Evolutionary conservation across 2,888 invertebrate genomes (phyloP).

Genomic region (Therioaphis trifolii): DNA sequence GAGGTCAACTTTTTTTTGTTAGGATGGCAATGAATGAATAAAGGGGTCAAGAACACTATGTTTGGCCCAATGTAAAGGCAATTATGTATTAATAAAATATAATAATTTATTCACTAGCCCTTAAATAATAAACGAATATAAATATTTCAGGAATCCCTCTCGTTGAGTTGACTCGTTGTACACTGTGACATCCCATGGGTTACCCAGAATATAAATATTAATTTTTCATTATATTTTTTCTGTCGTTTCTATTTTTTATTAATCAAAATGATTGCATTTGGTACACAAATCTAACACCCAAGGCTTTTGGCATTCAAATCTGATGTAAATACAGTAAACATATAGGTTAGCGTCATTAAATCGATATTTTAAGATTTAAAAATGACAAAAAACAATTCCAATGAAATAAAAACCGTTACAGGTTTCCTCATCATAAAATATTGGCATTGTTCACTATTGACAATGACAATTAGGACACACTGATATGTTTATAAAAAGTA

Average conservation of each 20-base stretch:
- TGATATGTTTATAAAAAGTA: constrained; percentile 29
- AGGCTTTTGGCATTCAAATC: not conserved
- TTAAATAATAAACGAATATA: constrained; percentile 23
- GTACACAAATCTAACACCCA: not conserved
- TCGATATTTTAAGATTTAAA: constrained; percentile 21
- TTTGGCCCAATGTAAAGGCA: constrained; percentile 37
- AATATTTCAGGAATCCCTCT: constrained; percentile 17
- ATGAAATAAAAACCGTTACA: constrained; percentile 26
- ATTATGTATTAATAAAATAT: constrained; percentile 53
- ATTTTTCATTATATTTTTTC: constrained; percentile 26
- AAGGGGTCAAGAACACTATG: constrained; percentile 51
- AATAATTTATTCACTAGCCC: constrained; percentile 20
- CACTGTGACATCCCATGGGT: not conserved
- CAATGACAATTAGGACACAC: constrained; percentile 63
- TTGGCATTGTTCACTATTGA: constrained; percentile 61
- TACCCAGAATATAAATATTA: not conserved
- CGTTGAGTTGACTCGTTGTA: constrained; percentile 11
- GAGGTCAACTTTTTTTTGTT: constrained; percentile 33
- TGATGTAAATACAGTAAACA: not conserved
- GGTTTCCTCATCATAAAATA: constrained; percentile 44
- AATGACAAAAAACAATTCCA: not conserved
- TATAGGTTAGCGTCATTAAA: not conserved
- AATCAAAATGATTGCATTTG: constrained; percentile 13
- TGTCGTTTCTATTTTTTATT: constrained; percentile 7
- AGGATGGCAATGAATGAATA: constrained; percentile 46